Evolutionary conservation across 2,113 vertebrate genomes (phyloP), one percentile per base, ranked within the genome.

Genomic region (Marcusenius ussheri): DNA sequence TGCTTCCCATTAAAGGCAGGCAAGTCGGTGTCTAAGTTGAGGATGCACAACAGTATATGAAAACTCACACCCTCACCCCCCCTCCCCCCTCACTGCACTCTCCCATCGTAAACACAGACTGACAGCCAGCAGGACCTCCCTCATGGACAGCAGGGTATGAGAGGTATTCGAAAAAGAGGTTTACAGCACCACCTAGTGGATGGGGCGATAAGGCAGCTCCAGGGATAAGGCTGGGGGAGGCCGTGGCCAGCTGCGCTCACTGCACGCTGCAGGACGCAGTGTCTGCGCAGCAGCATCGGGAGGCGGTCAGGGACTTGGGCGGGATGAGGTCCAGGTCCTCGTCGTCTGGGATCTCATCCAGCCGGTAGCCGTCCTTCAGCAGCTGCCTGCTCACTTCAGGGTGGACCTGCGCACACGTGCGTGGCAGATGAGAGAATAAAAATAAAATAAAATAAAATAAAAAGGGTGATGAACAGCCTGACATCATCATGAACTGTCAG

Each of bases 271-370:
- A 99, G 89, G 96, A 97, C 0, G 95, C 93, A 1, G 90, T 92
- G 24, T 97, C 96, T 1, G 95, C 93, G 0, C 96, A 97, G 93
- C 98, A 98, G 93, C 98, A 98, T 89, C 97, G 98, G 0, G 95
- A 98, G 0, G 95, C 89, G 0, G 98, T 88, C 51, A 97, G 53
- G 0, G 98, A 96, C 94, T 99, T 99, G 0, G 98, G 98, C 0
- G 98, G 98, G 88, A 99, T 99, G 91, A 99, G 97, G 94, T 99
- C 98, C 91, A 99, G 95, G 91, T 98, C 98, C 92, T 99, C 98
- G 0, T 99, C 98, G 0, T 99, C 98, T 0, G 98, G 98, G 89
- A 99, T 97, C 93, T 99, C 98, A 0, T 99, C 98, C 0, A 99
- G 95, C 62, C 97, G 97, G 92, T 99, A 99, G 0, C 98, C 98